These are phyloP conservation scores for Astreopora myriophthalma DNA, from an alignment of 64 coral and sea anemone genomes.

Conservation along the genomic window DNA sequence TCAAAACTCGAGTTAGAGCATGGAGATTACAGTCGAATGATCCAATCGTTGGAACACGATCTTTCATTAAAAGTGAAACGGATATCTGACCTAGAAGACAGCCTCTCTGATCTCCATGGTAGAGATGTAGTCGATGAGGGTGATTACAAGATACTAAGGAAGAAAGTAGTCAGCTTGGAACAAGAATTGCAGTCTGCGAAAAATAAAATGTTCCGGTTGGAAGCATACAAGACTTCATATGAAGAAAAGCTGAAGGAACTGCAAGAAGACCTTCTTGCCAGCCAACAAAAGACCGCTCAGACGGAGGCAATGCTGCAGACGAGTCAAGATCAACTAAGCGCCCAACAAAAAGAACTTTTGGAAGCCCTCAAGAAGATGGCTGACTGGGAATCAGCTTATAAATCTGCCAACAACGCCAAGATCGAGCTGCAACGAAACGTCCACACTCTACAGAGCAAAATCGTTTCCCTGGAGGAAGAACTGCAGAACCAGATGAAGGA, in stretches of 20 bases:
- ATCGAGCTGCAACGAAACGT: conserved; percentile 81
- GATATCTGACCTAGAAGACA: conserved; percentile 80
- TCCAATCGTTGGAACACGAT: conserved; percentile 81
- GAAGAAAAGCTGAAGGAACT: conserved; percentile 91
- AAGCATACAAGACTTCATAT: conserved; percentile 95
- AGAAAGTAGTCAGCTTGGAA: conserved; percentile 84
- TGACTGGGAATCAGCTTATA: conserved; percentile 83
- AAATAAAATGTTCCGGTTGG: conserved; percentile 86
- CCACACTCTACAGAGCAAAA: conserved; percentile 74
- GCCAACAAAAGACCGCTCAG: conserved; percentile 85
- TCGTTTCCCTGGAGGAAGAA: conserved; percentile 86
- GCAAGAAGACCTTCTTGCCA: conserved; percentile 85
- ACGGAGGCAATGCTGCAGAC: conserved; percentile 73
- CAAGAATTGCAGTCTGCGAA: conserved; percentile 89
- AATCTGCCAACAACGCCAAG: conserved; percentile 79
- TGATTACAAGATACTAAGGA: conserved; percentile 80
- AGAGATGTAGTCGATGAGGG: conserved; percentile 86
- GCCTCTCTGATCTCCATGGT: conserved; percentile 80
- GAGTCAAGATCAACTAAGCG: conserved; percentile 80
- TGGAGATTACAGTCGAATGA: conserved; percentile 75
- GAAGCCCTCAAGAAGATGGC: conserved; percentile 90
- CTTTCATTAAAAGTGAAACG: conserved; percentile 69
- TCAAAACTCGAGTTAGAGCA: conserved; percentile 82
- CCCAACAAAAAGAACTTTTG: conserved; percentile 84
- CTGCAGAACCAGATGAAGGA: conserved; percentile 89